Conservation (phyloP, 2,888 invertebrate species). For the Therioaphis trifolii region DNA sequence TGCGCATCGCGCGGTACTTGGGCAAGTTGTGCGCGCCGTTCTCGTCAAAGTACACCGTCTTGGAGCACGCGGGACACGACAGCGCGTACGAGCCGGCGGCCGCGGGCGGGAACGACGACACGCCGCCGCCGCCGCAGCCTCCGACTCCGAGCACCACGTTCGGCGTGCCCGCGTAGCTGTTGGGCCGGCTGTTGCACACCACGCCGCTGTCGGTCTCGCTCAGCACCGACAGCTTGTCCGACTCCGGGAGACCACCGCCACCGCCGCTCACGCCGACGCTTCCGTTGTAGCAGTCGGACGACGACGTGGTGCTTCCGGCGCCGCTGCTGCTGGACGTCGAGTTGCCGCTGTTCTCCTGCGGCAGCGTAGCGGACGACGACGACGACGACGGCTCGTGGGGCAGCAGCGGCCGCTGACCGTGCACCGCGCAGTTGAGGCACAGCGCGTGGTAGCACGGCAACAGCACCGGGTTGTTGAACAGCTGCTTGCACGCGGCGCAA, state of each 20-base stretch:
- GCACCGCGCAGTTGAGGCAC: slow-evolving; percentile 91
- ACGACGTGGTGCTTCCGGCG: slow-evolving; percentile 45
- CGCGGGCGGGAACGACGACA: slow-evolving; percentile 71
- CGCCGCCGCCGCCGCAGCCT: no score
- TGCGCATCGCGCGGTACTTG: slow-evolving; percentile 91
- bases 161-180: slow-evolving; percentile 89
- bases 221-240: slow-evolving; percentile 92
- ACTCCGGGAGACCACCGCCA: slow-evolving; percentile 78
- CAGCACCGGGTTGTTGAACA: slow-evolving; percentile 92
- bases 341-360: slow-evolving; percentile 71
- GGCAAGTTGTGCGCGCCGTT: slow-evolving; percentile 91
- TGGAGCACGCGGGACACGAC: slow-evolving; percentile 84
- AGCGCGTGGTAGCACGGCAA: slow-evolving; percentile 94
- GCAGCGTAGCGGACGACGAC: no score
- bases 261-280: no score
- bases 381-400: slow-evolving; percentile 64
- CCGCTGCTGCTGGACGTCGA: slow-evolving; percentile 62
- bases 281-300: no score
- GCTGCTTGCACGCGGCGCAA: slow-evolving; percentile 93
- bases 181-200: slow-evolving; percentile 89
- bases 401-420: slow-evolving; percentile 80
- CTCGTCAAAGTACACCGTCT: slow-evolving; percentile 92
- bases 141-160: no score
- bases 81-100: slow-evolving; percentile 82
- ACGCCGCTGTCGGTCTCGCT: slow-evolving; percentile 99